A percentile compares a stretch with the other conserved stretches of the same genome.
phyloP scores from a whole-genome alignment of 2,797 vertebrate genomes.

The Hipposideros larvatus region DNA sequence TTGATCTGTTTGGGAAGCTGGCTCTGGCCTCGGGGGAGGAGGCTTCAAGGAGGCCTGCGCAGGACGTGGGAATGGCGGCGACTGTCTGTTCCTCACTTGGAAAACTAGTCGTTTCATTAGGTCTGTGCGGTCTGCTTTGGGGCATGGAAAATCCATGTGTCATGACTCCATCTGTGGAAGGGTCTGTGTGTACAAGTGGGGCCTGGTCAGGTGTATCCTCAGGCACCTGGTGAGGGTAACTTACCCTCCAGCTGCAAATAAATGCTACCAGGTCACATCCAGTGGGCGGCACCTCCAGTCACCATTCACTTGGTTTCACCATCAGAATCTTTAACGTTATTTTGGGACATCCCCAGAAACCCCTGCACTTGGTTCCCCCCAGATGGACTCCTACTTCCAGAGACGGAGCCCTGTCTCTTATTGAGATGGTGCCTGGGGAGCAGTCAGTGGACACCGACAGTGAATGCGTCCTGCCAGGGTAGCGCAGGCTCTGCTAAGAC shows the following conservation, averaged over 20 bases:
- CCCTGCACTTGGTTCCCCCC: too few relatives aligned
- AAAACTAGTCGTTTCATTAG: background rate
- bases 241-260: background rate
- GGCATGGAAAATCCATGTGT: background rate
- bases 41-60: rapidly evolving
- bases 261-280: background rate
- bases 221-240: rapidly evolving
- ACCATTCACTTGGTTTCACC: too few relatives aligned
- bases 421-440: background rate
- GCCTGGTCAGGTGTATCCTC: rapidly evolving
- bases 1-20: background rate
- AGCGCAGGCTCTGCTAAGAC: background rate
- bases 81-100: too few relatives aligned
- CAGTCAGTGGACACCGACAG: background rate
- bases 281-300: background rate
- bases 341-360: background rate
- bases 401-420: background rate
- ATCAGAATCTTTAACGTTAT: background rate
- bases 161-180: background rate
- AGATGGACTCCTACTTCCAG: background rate
- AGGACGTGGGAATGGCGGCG: background rate
- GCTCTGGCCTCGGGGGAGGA: background rate
- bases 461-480: rapidly evolving
- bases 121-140: rapidly evolving
- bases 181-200: background rate